Conservation (phyloP, 2,888 invertebrate genomes). For the Nemapogon koenigi region DNA sequence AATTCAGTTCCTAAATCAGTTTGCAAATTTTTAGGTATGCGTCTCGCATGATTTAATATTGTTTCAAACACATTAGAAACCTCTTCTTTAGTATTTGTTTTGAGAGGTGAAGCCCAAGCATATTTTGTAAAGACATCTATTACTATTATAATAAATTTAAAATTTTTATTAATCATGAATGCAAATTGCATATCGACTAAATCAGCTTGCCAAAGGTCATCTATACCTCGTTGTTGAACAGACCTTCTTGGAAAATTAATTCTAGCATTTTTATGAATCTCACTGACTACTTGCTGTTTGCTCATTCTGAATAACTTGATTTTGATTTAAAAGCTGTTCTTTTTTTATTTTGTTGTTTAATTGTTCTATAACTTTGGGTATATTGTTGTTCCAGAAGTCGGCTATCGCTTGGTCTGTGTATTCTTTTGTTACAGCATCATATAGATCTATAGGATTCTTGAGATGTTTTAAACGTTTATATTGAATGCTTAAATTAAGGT, state of each 20-base stretch:
- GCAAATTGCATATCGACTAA: constrained; percentile 19
- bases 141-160: constrained; percentile 15
- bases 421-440: no score
- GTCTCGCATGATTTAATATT: neutral
- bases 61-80: neutral
- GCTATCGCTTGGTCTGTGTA: no score
- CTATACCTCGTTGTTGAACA: constrained; percentile 28
- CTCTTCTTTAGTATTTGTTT: constrained; percentile 17
- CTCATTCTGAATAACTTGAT: constrained; percentile 11
- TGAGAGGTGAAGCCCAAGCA: constrained; percentile 28
- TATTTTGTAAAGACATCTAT: constrained; percentile 36
- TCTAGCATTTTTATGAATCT: constrained; percentile 31
- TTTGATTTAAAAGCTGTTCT: no score
- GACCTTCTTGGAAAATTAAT: constrained; percentile 27
- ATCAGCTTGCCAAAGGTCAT: constrained; percentile 43
- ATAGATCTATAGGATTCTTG: no score
- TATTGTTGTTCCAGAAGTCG: no score
- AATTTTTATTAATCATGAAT: neutral
- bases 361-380: no score
- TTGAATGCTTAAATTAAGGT: no score
- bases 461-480: no score
- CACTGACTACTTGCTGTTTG: constrained; percentile 19
- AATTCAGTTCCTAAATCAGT: constrained; percentile 18
- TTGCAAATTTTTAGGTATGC: no score
- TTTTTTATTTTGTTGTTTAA: no score